Evolutionary conservation across 1,140 invertebrate genomes (phyloP), one percentile per base, ranked within the genome.

Genomic region (Diachasmimorpha longicaudata): DNA sequence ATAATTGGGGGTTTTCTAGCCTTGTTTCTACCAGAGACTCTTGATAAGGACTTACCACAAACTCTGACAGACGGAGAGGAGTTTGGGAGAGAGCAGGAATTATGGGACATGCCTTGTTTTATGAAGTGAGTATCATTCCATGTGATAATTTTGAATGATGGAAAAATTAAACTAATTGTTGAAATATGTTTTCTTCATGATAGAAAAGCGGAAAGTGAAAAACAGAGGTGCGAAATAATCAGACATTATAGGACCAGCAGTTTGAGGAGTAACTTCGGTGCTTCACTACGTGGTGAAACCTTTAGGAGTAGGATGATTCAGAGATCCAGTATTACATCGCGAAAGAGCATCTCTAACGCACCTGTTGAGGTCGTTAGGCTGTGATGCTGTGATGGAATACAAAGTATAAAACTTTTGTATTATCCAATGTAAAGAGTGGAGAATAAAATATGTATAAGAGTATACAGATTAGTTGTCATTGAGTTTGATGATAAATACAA

Each of bases 61-160:
- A 95, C 95, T 0, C 84, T 97, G 0, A 91, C 92, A 72, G 95
- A 97, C 83, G 95, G 95, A 9, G 95, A 97, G 89, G 91, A 94
- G 78, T 97, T 96, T 82, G 95, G 95, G 39, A 92, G 90, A 55
- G 90, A 94, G 74, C 95, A 96, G 82, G 91, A 90, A 79, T 92
- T 96, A 77, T 95, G 93, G 91, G 94, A 95, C 76, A 92, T 93
- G 77, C 95, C 95, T n/a, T 95, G 94, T 80, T 89, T 92, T 74
- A 89, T 90, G 71, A 91, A 90, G 92, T 92, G 84, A 42, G 58
- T 39, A 16, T 58, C 31, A 5, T 11, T 70, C 21, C 2, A 73
- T 67, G n/a, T 46, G 6, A 31, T 31, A 31, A 31, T 31, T 31
- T 31, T 31, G 31, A 3, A 31, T n/a, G n/a, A n/a, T n/a, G n/a